Conservation (phyloP, 1,140 invertebrate genomes). For the Macrobrachium nipponense region DNA sequence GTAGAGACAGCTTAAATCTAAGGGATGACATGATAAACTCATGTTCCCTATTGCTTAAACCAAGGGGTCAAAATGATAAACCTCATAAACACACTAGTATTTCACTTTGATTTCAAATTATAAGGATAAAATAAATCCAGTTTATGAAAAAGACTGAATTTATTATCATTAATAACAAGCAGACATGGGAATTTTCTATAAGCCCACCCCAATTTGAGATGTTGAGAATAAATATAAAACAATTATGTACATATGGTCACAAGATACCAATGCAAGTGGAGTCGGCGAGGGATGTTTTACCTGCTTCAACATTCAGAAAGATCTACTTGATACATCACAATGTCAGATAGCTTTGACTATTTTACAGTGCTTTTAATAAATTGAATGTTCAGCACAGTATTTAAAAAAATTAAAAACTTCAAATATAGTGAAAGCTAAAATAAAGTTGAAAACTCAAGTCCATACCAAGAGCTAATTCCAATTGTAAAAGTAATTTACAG, state of each 20-base stretch:
- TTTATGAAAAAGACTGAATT: slow-evolving; percentile 48
- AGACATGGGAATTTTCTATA: slow-evolving; percentile 58
- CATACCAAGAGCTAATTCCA: no score
- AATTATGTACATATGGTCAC: slow-evolving; percentile 45
- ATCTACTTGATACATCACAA: background rate
- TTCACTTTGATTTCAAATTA: background rate
- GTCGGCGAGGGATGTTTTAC: slow-evolving; percentile 8
- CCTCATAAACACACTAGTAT: background rate
- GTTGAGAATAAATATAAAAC: slow-evolving; percentile 62
- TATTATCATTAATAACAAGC: slow-evolving; percentile 63
- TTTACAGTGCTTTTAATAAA: no score
- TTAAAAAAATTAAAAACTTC: no score
- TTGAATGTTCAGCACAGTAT: no score
- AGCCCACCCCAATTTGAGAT: slow-evolving; percentile 56
- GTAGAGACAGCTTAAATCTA: no score
- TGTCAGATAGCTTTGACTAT: no score
- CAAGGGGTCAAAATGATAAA: background rate
- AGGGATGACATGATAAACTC: no score
- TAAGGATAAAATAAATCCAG: background rate
- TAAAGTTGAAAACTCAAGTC: no score
- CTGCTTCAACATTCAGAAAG: slow-evolving; percentile 4
- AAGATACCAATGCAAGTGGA: slow-evolving; percentile 55
- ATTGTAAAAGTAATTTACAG: no score
- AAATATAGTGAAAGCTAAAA: no score
- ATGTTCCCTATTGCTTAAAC: no score